phyloP scores from a whole-genome alignment of 2,888 invertebrate species.

The Pterostichus madidus region DNA sequence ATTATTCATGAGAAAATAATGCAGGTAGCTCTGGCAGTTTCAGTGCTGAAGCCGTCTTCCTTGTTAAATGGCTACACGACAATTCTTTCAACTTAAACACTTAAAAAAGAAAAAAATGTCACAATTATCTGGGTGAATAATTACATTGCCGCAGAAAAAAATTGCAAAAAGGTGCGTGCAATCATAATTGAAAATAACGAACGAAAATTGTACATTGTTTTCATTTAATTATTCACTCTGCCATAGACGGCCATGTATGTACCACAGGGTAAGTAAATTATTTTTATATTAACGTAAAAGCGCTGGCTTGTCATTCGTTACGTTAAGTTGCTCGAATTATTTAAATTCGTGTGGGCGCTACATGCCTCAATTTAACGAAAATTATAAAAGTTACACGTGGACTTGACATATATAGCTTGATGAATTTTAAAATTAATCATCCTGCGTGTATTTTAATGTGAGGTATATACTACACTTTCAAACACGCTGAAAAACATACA shows the following conservation, averaged over 20 bases:
- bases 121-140: slow-evolving; percentile 55
- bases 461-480: neutral
- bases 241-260: slow-evolving; percentile 27
- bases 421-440: slow-evolving; percentile 13
- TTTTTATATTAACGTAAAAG: slow-evolving; percentile 58
- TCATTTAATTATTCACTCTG: slow-evolving; percentile 61
- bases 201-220: slow-evolving; percentile 58
- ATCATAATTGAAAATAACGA: slow-evolving; percentile 64
- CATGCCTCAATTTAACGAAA: slow-evolving; percentile 22
- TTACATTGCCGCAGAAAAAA: slow-evolving; percentile 48
- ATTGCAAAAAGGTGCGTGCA: slow-evolving; percentile 31
- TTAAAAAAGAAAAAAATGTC: slow-evolving; percentile 44
- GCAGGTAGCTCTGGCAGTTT: slow-evolving; percentile 18
- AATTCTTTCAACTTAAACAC: slow-evolving; percentile 47
- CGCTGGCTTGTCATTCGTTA: slow-evolving; percentile 29
- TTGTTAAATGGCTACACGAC: slow-evolving; percentile 40
- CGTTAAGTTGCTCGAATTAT: slow-evolving; percentile 32
- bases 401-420: slow-evolving; percentile 11
- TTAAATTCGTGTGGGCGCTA: slow-evolving; percentile 14
- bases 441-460: neutral
- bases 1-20: slow-evolving; percentile 50
- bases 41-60: slow-evolving; percentile 34
- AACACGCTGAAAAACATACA: neutral
- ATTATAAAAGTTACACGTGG: neutral
- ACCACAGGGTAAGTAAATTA: slow-evolving; percentile 40